phyloP scores from a whole-genome alignment of 2,888 invertebrate genomes.

The Chloroclysta siterata region DNA sequence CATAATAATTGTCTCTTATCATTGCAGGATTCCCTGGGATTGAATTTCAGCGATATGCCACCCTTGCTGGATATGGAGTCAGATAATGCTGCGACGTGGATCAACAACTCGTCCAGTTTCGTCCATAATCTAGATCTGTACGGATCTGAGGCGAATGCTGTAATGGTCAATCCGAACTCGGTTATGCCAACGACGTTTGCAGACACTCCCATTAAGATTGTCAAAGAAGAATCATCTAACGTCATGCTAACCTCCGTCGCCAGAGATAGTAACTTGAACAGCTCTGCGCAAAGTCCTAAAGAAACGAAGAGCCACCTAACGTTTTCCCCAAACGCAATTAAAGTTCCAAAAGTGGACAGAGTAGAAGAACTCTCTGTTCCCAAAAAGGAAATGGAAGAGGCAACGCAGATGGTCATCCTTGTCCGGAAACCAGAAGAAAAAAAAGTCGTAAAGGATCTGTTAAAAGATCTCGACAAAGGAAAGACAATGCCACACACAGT shows the following conservation, averaged over 20 bases:
- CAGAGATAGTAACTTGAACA: conserved; percentile 62
- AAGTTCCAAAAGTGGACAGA: conserved; percentile 83
- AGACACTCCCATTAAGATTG: conserved; percentile 77
- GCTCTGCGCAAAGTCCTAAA: conserved; percentile 85
- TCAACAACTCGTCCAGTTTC: conserved; percentile 86
- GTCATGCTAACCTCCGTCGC: conserved; percentile 76
- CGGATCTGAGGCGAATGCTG: conserved; percentile 89
- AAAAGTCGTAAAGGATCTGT: conserved; percentile 87
- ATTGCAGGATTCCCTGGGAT: conserved; percentile 84
- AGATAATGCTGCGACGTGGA: conserved; percentile 85
- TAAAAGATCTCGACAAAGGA: conserved; percentile 82
- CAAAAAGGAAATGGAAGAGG: conserved; percentile 73
- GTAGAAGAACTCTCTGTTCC: conserved; percentile 54
- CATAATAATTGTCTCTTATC: conserved; percentile 1
- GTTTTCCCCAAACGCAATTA: conserved; percentile 89
- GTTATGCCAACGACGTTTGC: conserved; percentile 92
- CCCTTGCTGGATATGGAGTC: conserved; percentile 88
- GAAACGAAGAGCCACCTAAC: conserved; percentile 89
- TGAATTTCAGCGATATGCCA: conserved; percentile 87
- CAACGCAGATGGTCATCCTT: conserved; percentile 80
- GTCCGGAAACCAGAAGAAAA: conserved; percentile 76
- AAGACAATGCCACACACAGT: conserved; percentile 64
- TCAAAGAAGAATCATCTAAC: conserved; percentile 80
- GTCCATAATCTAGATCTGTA: conserved; percentile 89
- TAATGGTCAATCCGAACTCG: conserved; percentile 96